A percentile compares a stretch with the other conserved stretches of the same genome.
Conservation (phyloP, 2,797 vertebrate genomes). For the Psittacula echo region DNA sequence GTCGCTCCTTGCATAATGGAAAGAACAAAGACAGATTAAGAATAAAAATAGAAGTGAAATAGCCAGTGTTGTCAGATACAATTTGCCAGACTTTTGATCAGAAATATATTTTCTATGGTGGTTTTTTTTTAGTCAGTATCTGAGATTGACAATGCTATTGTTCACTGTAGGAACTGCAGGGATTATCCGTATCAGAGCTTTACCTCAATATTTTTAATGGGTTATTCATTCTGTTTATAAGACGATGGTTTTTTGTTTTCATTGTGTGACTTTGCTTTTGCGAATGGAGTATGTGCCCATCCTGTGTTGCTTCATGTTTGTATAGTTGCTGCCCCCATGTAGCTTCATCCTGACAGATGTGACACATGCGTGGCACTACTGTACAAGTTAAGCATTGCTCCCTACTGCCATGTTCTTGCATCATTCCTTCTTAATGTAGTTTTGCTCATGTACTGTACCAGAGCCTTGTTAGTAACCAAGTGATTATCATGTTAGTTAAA, state of each 20-base stretch:
- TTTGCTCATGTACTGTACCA: neutral
- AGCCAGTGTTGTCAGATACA: conserved; percentile 35
- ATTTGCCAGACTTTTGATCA: conserved; percentile 58
- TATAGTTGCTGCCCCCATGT: neutral
- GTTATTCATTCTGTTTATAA: neutral
- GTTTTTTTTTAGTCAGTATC: neutral
- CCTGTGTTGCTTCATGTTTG: neutral
- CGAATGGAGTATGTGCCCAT: neutral
- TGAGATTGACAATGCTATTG: neutral
- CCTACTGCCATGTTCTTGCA: neutral
- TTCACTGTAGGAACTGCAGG: neutral
- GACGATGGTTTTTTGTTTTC: neutral
- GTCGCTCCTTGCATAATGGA: conserved; percentile 9
- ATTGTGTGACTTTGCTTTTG: neutral
- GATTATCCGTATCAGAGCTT: neutral
- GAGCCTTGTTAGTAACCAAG: neutral
- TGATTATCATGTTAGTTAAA: neutral
- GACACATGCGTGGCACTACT: fast-evolving
- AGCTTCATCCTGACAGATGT: neutral
- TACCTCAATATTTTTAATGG: neutral
- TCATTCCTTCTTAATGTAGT: neutral
- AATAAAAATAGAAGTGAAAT: conserved; percentile 24
- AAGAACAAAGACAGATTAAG: neutral
- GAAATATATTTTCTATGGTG: neutral
- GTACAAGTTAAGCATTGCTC: neutral